These are phyloP conservation scores for Lasioglossum pauxillum DNA, from an alignment of 2,888 invertebrate species.

Conservation along the genomic window DNA sequence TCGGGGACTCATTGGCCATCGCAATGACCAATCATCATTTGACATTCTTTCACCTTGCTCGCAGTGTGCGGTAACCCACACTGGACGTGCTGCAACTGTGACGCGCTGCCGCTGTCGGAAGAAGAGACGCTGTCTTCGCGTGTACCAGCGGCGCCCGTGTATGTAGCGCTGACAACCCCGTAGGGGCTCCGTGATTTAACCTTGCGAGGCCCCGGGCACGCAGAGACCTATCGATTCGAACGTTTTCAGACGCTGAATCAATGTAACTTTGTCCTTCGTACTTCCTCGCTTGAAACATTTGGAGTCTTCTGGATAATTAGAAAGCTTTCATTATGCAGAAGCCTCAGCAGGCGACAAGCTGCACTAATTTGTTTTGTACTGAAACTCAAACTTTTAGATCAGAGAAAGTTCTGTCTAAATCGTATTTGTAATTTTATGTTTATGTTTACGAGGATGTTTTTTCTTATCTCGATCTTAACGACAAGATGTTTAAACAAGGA, in stretches of 20 bases:
- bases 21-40: constrained; percentile 84
- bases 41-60: constrained; percentile 81
- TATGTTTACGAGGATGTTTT: too few species aligned
- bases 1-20: constrained; percentile 81
- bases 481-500: too few species aligned
- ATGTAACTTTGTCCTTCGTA: background rate
- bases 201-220: background rate
- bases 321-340: too few species aligned
- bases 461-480: too few species aligned
- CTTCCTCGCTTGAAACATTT: background rate
- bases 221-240: background rate
- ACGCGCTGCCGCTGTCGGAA: constrained; percentile 25
- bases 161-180: constrained; percentile 44
- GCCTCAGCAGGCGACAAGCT: too few species aligned
- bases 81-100: constrained; percentile 49
- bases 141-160: constrained; percentile 35
- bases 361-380: too few species aligned
- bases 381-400: background rate
- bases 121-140: constrained; percentile 42
- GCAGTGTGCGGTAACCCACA: constrained; percentile 62
- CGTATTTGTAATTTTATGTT: too few species aligned
- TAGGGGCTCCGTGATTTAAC: constrained; percentile 37
- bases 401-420: background rate
- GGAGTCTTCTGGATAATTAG: background rate
- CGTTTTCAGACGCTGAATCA: background rate